phyloP scores from a whole-genome alignment of 2,888 invertebrate species.

The Aphidoletes aphidimyza region DNA sequence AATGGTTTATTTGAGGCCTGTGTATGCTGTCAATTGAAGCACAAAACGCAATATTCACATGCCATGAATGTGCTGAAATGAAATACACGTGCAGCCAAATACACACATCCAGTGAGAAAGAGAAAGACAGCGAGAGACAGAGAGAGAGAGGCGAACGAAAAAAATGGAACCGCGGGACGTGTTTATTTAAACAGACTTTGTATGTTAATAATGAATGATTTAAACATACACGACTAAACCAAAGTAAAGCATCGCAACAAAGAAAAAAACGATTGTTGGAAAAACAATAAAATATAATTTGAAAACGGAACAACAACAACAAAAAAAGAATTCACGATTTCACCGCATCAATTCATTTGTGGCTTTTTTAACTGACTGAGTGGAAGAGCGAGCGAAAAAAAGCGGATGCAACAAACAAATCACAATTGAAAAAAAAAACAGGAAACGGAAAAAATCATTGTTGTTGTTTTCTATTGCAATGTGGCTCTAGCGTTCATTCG shows the following conservation, averaged over 20 bases:
- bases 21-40: neutral
- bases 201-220: slow-evolving; percentile 36
- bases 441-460: slow-evolving; percentile 31
- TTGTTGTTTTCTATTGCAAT: neutral
- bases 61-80: neutral
- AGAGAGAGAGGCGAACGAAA: neutral
- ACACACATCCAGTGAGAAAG: neutral
- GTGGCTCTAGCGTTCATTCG: neutral
- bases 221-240: neutral
- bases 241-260: neutral
- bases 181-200: slow-evolving; percentile 36
- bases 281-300: slow-evolving; percentile 36
- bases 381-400: neutral
- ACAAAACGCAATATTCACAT: neutral
- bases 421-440: neutral
- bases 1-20: neutral
- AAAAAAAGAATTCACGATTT: neutral
- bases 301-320: neutral
- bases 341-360: slow-evolving; percentile 36
- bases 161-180: neutral
- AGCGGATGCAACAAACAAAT: slow-evolving; percentile 31
- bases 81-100: neutral
- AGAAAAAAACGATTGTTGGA: neutral
- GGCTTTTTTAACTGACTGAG: neutral
- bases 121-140: too few species aligned